Base-by-base conservation (phyloP, 1,140 invertebrate genomes). In the Eueides isabella region DNA sequence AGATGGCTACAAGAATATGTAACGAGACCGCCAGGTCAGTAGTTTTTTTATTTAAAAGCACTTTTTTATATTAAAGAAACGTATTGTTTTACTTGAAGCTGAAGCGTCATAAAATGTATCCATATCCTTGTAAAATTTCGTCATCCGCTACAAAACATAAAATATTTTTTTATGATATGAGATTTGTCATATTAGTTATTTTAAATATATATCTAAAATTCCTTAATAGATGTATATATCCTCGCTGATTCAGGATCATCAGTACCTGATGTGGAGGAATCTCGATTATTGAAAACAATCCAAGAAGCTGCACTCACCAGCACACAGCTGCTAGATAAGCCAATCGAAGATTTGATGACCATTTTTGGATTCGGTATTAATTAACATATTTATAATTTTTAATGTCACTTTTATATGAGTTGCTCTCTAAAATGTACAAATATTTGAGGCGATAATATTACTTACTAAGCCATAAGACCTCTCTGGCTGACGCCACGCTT, bases 1-100 rank as follows among this genome's bases (percentile, higher is more conserved):
- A 84, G 80, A 1, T 90, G 88, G 88, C 61, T 90, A 2, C 68
- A 38, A 1, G 85, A 90, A 19, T 86, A 88, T 69, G 71, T 90
- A 30, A 85, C 80, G 0, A 77, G 77, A 16, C 63, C 67, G 1
- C 83, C 84, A 1, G 87, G 87, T 87, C 5, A 44, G 19, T 38
- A 38, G 85, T n/a, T n/a, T n/a, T n/a, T n/a, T n/a, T n/a, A n/a
- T n/a, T n/a, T n/a, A n/a, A n/a, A n/a, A n/a, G n/a, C n/a, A n/a
- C n/a, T n/a, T n/a, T n/a, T n/a, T n/a, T n/a, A n/a, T n/a, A n/a
- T n/a, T n/a, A n/a, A n/a, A n/a, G n/a, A n/a, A n/a, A n/a, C n/a
- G n/a, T n/a, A n/a, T n/a, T n/a, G n/a, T n/a, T n/a, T n/a, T n/a
- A n/a, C n/a, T n/a, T n/a, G n/a, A n/a, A n/a, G n/a, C n/a, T n/a